Conservation (phyloP, 2,888 invertebrate species). For the Ornithoptera alexandrae region DNA sequence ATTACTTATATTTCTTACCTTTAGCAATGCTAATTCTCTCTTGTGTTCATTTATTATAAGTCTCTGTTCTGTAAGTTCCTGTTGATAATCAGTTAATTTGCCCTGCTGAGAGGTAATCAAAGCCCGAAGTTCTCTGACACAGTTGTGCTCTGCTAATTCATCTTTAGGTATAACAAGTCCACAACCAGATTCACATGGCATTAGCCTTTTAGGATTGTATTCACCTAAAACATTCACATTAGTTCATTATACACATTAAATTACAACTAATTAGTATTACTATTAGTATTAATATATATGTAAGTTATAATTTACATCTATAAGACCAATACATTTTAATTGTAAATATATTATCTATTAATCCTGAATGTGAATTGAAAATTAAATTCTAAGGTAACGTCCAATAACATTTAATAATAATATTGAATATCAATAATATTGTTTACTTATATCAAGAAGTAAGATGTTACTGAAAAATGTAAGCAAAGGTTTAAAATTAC, state of each 20-base stretch:
- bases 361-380: not conserved
- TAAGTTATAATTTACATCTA: not conserved
- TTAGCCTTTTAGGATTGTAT: conserved; percentile 93
- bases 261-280: not conserved
- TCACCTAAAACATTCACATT: conserved; percentile 53
- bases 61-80: conserved; percentile 91
- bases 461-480: conserved; percentile 5
- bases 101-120: conserved; percentile 92
- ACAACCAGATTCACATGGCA: conserved; percentile 96
- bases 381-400: not conserved
- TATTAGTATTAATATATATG: too few relatives aligned
- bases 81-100: conserved; percentile 91
- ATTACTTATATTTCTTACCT: conserved; percentile 73
- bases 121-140: conserved; percentile 91
- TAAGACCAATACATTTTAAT: too few relatives aligned
- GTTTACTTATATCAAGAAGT: not conserved
- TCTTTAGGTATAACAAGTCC: conserved; percentile 97
- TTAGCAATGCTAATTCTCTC: conserved; percentile 91
- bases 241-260: not conserved
- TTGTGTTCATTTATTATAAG: conserved; percentile 94
- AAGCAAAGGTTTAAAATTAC: conserved; percentile 8
- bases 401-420: not conserved
- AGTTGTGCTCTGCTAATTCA: conserved; percentile 96
- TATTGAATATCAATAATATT: not conserved
- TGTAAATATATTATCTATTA: not conserved